Conservation (phyloP, 1,140 invertebrate genomes). For the Physella acuta region DNA sequence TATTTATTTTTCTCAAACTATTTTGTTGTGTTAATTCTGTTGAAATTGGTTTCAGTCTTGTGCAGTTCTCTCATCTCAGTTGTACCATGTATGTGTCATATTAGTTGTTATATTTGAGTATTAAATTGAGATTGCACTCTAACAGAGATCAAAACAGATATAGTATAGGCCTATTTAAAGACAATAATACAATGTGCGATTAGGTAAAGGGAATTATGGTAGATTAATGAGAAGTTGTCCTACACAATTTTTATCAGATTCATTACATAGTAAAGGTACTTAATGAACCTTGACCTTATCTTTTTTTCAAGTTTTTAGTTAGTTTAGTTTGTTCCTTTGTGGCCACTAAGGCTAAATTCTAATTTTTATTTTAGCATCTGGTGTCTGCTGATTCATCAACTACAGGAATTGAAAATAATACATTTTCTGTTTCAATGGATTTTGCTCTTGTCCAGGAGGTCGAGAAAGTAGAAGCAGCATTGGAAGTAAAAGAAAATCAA, state of each 20-base stretch:
- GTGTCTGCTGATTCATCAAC: not conserved
- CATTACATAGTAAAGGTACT: not conserved
- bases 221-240: no score
- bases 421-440: conserved; percentile 16
- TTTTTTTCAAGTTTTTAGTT: not conserved
- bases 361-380: conserved; percentile 3
- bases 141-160: no score
- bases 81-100: no score
- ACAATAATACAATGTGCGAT: no score
- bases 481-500: not conserved
- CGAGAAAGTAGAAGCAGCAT: conserved; percentile 14
- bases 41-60: no score
- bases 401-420: not conserved
- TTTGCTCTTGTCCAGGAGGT: not conserved
- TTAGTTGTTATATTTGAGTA: no score
- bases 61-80: no score
- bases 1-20: no score
- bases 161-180: no score
- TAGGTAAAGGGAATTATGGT: no score
- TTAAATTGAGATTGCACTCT: no score
- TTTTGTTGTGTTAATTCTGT: no score
- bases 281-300: not conserved
- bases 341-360: not conserved
- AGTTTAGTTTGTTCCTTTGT: not conserved
- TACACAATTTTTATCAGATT: not conserved